Percentiles rank a stretch among this genome's conserved stretches.
Conservation (phyloP, 2,888 invertebrate species). For the Nymphalis polychloros region DNA sequence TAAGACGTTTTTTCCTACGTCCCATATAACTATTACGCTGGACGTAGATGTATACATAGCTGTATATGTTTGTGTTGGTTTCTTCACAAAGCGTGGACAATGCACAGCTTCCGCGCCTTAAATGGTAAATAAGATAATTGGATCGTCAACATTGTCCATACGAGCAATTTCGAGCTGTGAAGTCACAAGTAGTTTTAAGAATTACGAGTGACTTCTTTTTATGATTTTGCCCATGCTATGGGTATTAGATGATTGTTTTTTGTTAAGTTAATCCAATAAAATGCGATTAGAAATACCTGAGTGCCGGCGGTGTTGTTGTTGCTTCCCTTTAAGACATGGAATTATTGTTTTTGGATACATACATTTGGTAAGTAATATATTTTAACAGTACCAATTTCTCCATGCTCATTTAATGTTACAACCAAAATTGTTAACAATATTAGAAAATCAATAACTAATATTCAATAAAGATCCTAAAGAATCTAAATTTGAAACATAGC, state of each 20-base stretch:
- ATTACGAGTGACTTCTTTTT: not conserved
- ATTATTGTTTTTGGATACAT: constrained; percentile 54
- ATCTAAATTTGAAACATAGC: too few relatives aligned
- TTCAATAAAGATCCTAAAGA: too few relatives aligned
- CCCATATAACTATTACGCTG: not conserved
- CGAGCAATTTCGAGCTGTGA: constrained; percentile 26
- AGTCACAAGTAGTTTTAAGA: constrained; percentile 29
- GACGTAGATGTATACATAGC: constrained; percentile 6
- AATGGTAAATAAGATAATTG: constrained; percentile 43
- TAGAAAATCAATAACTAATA: too few relatives aligned
- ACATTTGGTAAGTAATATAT: constrained; percentile 46
- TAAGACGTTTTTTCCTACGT: not conserved
- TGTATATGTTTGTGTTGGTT: not conserved
- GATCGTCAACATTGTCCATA: constrained; percentile 39
- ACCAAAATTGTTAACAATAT: too few relatives aligned
- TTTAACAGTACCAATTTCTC: not conserved
- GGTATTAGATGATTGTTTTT: not conserved
- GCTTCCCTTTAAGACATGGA: constrained; percentile 55
- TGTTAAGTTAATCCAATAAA: constrained; percentile 3
- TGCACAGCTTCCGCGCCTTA: constrained; percentile 38
- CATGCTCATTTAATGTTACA: too few relatives aligned
- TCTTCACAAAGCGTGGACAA: constrained; percentile 29
- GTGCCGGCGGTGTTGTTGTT: constrained; percentile 53
- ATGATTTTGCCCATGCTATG: not conserved
- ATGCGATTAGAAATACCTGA: constrained; percentile 56